These are phyloP conservation scores for Pseudopodoces humilis DNA, from an alignment of 2,113 vertebrate species.

Conservation along the genomic window DNA sequence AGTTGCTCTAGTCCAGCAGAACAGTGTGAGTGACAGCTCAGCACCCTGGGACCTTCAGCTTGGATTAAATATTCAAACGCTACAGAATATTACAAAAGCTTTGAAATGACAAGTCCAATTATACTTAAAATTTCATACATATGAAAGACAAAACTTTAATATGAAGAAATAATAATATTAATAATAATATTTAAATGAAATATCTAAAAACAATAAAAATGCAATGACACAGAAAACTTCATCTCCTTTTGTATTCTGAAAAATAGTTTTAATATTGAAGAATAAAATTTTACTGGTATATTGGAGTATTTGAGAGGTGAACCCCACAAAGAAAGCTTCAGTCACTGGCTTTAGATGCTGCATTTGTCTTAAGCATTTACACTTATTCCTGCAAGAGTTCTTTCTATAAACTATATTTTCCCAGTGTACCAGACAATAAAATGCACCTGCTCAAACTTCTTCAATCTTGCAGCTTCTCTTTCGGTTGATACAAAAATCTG, in stretches of 20 bases:
- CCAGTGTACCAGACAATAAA: not conserved
- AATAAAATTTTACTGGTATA: not conserved
- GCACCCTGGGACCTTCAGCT: not conserved
- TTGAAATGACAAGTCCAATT: not conserved
- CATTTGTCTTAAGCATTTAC: not conserved
- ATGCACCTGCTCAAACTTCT: not conserved
- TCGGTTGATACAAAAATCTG: not conserved
- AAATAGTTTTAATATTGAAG: not conserved
- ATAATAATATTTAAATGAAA: not conserved
- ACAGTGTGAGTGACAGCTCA: not conserved
- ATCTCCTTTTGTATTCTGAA: not conserved
- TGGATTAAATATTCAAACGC: not conserved
- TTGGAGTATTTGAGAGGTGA: not conserved
- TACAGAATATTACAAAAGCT: not conserved
- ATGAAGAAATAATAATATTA: not conserved
- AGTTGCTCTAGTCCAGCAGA: not conserved
- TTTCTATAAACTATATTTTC: not conserved
- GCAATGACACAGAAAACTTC: not conserved
- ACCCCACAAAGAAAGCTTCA: not conserved
- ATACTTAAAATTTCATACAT: not conserved
- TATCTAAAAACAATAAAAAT: not conserved
- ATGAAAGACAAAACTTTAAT: not conserved
- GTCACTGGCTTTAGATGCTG: not conserved
- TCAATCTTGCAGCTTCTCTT: not conserved
- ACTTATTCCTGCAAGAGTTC: not conserved